Base-by-base conservation (phyloP, 2,113 vertebrate genomes). In the Cercocebus atys region DNA sequence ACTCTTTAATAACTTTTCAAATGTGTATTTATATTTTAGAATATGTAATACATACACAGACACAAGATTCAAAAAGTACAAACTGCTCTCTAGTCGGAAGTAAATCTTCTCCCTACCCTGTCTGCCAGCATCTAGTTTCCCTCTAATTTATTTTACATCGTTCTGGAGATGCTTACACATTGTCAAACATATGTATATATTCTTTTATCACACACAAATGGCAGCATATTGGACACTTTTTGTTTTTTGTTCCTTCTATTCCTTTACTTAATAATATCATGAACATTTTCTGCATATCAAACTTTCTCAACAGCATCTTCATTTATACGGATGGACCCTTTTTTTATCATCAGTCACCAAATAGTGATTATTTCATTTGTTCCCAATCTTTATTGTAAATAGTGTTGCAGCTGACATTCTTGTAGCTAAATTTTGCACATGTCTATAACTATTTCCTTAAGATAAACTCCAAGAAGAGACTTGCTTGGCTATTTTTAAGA, bases 1-100 rank as follows among this genome's bases (percentile, higher is more conserved):
- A 80, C 10, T 96, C 90, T 96, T 97, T 79, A 92, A 92, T 80
- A 90, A 96, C 38, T 97, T 97, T 98, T 96, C 76, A 95, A 93
- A 88, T 61, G 84, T 68, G 70, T 92, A 83, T 90, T 96, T 97
- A 43, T 97, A 95, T 95, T 96, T 96, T 93, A 97, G 81, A 76
- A 91, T 88, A 88, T 87, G 50, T 88, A 80, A 66, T 70, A 80
- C 30, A 47, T 45, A 43, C 68, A 87, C 50, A 93, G 76, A 72
- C 59, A 85, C 43, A 90, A 96, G 94, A 73, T 82, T 94, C 27
- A 90, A 75, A 92, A 95, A 79, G 32, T 82, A 76, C 43, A 70
- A n/a, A 92, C 90, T 90, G n/a, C 45, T 84, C 75, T 73, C 5
- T 40, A 52, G 12, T 87, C 52, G 68, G n/a, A 94, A 85, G 27